Conservation (phyloP, 2,888 invertebrate species). For the Watsonalla cultraria region DNA sequence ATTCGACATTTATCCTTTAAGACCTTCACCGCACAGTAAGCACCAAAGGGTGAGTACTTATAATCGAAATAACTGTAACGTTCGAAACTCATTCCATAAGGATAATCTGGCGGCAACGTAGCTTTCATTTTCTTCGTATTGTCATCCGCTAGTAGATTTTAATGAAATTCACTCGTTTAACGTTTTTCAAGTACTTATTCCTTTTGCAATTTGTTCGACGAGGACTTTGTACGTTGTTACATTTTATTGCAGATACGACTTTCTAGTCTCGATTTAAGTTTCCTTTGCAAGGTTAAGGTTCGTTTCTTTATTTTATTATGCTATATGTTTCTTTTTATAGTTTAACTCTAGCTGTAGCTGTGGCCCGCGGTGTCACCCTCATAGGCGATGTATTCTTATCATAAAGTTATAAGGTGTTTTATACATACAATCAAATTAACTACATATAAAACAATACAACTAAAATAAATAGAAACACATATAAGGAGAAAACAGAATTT, state of each 20-base stretch:
- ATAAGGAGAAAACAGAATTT: no score
- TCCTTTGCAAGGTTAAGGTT: no score
- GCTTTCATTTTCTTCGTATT: not conserved
- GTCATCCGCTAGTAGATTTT: not conserved
- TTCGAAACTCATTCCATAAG: constrained; percentile 17
- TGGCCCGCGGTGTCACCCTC: no score
- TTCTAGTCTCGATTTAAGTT: not conserved
- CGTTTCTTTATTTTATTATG: no score
- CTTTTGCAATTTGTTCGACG: not conserved
- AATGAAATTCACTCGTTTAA: not conserved
- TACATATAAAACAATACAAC: no score
- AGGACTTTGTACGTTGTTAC: not conserved
- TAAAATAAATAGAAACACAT: no score
- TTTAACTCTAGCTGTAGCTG: no score
- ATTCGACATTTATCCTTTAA: constrained; percentile 11
- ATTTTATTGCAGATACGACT: not conserved
- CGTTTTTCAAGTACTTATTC: not conserved
- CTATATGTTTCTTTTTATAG: no score
- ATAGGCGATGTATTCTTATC: no score
- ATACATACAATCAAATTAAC: no score
- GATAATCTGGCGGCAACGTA: constrained; percentile 17
- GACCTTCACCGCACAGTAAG: constrained; percentile 11
- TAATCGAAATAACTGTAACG: constrained; percentile 11
- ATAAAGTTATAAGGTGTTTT: no score
- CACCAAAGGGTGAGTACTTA: constrained; percentile 5